These are phyloP conservation scores for Hafferia zeledoni DNA, from an alignment of 2,797 vertebrate genomes.

Conservation along the genomic window DNA sequence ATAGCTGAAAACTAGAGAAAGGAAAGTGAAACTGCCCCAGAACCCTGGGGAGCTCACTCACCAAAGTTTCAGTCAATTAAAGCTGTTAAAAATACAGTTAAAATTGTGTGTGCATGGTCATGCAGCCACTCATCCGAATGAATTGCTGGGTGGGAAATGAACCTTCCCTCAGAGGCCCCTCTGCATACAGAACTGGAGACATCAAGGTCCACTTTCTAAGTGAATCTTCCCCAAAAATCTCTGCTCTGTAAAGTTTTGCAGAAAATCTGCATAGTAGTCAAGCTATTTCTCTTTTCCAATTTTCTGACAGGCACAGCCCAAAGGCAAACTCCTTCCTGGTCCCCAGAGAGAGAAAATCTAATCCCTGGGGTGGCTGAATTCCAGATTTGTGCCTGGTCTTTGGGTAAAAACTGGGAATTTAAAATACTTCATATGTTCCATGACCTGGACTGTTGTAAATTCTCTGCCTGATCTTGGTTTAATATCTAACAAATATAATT, in stretches of 20 bases:
- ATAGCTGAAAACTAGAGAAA: neutral
- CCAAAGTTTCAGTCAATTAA: neutral
- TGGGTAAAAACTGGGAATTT: neutral
- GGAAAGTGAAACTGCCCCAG: neutral
- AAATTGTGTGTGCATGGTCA: neutral
- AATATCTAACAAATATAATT: neutral
- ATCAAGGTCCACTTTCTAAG: neutral
- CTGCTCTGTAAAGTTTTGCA: neutral
- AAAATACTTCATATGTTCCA: neutral
- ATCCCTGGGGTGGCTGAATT: neutral
- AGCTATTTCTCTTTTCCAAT: neutral
- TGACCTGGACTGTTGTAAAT: neutral
- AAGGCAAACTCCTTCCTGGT: neutral
- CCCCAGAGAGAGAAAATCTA: neutral
- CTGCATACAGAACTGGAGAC: neutral
- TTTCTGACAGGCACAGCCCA: neutral
- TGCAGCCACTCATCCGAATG: too few species aligned
- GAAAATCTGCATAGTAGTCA: neutral
- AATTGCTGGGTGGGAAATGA: neutral
- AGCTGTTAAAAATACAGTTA: neutral
- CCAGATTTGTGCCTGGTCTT: neutral
- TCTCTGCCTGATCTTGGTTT: neutral
- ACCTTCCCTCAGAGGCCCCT: neutral
- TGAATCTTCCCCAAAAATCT: neutral
- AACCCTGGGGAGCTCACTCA: neutral